phyloP scores from a whole-genome alignment of 2,113 vertebrate species.

The Erythrocercus mccallii region DNA sequence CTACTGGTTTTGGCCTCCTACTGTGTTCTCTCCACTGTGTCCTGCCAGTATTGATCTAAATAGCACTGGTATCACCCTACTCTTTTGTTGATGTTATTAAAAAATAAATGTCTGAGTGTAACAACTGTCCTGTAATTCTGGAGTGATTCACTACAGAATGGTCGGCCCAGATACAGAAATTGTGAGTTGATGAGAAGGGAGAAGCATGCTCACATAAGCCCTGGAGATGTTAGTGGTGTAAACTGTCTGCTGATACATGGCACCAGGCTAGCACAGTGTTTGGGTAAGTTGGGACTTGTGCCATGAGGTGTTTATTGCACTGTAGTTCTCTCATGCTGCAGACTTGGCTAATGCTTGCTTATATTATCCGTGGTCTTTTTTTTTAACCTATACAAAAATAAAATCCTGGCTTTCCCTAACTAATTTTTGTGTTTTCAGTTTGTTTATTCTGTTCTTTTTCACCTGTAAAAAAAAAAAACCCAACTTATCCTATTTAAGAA shows the following conservation, averaged over 20 bases:
- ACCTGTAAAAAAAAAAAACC: not conserved
- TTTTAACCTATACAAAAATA: not conserved
- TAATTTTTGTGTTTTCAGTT: not conserved
- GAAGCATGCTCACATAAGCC: rapidly evolving
- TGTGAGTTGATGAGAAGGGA: not conserved
- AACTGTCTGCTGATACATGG: not conserved
- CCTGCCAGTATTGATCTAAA: not conserved
- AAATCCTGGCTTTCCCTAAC: not conserved
- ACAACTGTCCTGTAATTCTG: not conserved
- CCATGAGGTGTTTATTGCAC: not conserved
- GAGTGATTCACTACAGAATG: not conserved
- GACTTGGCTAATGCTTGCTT: not conserved
- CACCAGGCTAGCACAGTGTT: not conserved
- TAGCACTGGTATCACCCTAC: not conserved
- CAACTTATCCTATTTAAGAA: not conserved
- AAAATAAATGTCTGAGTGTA: not conserved
- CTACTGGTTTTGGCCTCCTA: rapidly evolving
- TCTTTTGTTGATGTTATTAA: not conserved
- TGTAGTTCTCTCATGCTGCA: not conserved
- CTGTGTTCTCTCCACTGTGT: not conserved
- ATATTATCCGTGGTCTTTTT: not conserved
- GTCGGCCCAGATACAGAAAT: not conserved
- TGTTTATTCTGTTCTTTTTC: not conserved
- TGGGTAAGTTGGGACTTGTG: not conserved
- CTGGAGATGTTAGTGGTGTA: not conserved